phyloP scores from a whole-genome alignment of 92 coral and sea anemone genomes.

The Palythoa heliodiscus region DNA sequence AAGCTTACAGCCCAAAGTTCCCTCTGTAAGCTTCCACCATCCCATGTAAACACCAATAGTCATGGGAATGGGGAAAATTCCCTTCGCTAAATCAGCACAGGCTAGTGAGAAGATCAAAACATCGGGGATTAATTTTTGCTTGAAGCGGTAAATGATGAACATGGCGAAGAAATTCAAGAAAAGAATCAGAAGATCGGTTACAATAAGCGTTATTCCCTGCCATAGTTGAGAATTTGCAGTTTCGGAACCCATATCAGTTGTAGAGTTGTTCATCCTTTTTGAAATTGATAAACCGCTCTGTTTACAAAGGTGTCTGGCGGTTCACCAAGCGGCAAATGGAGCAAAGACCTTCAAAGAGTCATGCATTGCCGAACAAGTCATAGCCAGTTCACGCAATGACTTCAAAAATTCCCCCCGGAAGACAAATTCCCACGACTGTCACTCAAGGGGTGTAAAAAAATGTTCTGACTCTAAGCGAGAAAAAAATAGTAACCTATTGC shows the following conservation, averaged over 20 bases:
- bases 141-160: slow-evolving; percentile 62
- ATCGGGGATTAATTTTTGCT: slow-evolving; percentile 63
- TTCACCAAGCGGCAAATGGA: neutral
- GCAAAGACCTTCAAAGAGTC: neutral
- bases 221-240: neutral
- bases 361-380: neutral
- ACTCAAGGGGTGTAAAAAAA: neutral
- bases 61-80: slow-evolving; percentile 65
- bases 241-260: neutral
- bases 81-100: slow-evolving; percentile 58
- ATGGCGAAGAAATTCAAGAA: slow-evolving; percentile 51
- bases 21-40: slow-evolving; percentile 38
- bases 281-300: neutral
- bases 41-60: slow-evolving; percentile 52
- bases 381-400: slow-evolving; percentile 9
- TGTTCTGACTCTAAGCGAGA: neutral
- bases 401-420: slow-evolving; percentile 39
- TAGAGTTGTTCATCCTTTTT: neutral
- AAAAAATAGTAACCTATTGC: neutral
- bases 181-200: slow-evolving; percentile 50
- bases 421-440: slow-evolving; percentile 7
- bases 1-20: slow-evolving; percentile 25
- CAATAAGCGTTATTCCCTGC: slow-evolving; percentile 50
- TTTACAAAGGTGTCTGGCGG: neutral
- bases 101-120: slow-evolving; percentile 61